These are phyloP conservation scores for Sarcophaga caerulescens DNA, from an alignment of 2,888 invertebrate genomes.

Conservation along the genomic window DNA sequence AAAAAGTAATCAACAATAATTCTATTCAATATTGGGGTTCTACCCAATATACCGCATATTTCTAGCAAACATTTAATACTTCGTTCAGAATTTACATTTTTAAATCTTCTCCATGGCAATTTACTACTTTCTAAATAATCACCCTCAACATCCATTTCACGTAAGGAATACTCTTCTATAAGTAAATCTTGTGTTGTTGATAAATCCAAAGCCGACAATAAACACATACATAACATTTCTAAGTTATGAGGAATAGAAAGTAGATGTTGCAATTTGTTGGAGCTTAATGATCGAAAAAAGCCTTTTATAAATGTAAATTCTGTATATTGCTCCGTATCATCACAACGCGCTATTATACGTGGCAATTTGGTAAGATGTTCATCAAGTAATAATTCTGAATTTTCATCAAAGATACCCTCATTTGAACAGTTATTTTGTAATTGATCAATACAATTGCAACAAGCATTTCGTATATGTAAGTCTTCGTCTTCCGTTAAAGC, in stretches of 20 bases:
- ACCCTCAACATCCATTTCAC: conserved; percentile 77
- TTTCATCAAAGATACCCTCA: conserved; percentile 75
- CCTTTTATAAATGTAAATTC: conserved; percentile 86
- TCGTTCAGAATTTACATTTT: conserved; percentile 82
- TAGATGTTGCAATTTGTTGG: conserved; percentile 83
- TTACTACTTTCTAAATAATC: conserved; percentile 77
- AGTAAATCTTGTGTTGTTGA: conserved; percentile 82
- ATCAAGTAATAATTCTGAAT: conserved; percentile 84
- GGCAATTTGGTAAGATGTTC: conserved; percentile 84
- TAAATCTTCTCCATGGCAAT: conserved; percentile 85
- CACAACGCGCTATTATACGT: conserved; percentile 85
- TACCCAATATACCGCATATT: conserved; percentile 83
- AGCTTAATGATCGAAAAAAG: conserved; percentile 84
- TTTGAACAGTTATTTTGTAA: conserved; percentile 73
- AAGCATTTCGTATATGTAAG: conserved; percentile 81
- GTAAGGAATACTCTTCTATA: conserved; percentile 82
- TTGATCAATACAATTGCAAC: conserved; percentile 80
- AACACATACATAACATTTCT: conserved; percentile 83
- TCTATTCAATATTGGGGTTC: conserved; percentile 81
- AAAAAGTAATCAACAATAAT: conserved; percentile 85
- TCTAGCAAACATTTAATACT: conserved; percentile 82
- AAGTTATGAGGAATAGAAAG: conserved; percentile 83
- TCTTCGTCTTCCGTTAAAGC: conserved; percentile 86
- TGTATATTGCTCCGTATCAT: conserved; percentile 84
- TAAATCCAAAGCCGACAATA: conserved; percentile 83